phyloP scores from a whole-genome alignment of 2,888 invertebrate genomes.

The Parochlus steinenii region DNA sequence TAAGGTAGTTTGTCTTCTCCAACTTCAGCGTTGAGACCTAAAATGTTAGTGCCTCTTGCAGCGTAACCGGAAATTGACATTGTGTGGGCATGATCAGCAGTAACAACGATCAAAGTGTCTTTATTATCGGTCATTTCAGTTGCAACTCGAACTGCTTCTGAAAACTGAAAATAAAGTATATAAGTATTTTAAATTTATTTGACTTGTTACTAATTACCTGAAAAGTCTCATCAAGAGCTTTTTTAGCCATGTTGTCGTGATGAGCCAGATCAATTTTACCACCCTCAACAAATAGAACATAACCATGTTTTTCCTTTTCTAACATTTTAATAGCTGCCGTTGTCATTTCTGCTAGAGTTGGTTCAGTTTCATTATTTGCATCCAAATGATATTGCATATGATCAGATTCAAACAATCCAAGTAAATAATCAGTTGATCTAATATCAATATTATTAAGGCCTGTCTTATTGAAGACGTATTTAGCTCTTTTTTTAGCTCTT shows the following conservation, averaged over 20 bases:
- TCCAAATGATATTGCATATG: constrained; percentile 60
- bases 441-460: constrained; percentile 23
- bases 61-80: constrained; percentile 62
- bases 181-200: no score
- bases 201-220: no score
- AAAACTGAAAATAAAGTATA: no score
- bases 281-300: constrained; percentile 53
- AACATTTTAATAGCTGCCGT: constrained; percentile 42
- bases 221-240: constrained; percentile 63
- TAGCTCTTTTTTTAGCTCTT: constrained; percentile 25
- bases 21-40: constrained; percentile 32
- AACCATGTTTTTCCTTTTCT: constrained; percentile 40
- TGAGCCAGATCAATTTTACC: constrained; percentile 65
- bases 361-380: constrained; percentile 35
- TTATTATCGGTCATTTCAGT: constrained; percentile 39
- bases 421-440: constrained; percentile 39
- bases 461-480: constrained; percentile 22
- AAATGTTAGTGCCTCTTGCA: constrained; percentile 37
- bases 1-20: constrained; percentile 44
- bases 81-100: constrained; percentile 64
- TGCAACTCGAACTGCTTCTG: constrained; percentile 48
- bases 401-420: constrained; percentile 49
- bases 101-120: constrained; percentile 66
- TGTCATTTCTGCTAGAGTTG: constrained; percentile 50
- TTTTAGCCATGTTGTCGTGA: constrained; percentile 47